Conservation (phyloP, 2,888 invertebrate species). For the Tenthredo scrophulariae region DNA sequence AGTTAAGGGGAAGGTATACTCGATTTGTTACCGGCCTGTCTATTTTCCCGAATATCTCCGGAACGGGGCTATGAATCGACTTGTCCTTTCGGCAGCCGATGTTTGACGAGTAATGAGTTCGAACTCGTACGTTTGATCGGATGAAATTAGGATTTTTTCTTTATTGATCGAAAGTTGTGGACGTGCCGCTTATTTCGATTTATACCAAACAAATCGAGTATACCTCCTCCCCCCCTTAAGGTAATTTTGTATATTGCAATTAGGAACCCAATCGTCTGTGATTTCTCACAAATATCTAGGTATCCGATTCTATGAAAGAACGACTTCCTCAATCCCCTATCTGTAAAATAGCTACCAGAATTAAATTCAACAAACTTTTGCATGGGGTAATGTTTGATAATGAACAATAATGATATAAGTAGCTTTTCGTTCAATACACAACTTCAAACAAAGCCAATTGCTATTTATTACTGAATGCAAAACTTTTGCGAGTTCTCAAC, state of each 20-base stretch:
- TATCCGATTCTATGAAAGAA: not conserved
- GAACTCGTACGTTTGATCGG: too few species aligned
- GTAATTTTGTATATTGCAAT: not conserved
- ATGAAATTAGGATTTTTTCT: too few species aligned
- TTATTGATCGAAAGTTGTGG: too few species aligned
- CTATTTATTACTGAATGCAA: not conserved
- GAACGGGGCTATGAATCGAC: too few species aligned
- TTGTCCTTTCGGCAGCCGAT: too few species aligned
- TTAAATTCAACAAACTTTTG: not conserved
- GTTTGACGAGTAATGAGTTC: too few species aligned
- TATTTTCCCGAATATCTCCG: too few species aligned
- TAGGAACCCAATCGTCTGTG: not conserved
- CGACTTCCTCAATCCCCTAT: not conserved
- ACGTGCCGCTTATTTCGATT: too few species aligned
- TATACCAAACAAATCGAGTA: too few species aligned
- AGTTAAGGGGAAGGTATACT: too few species aligned
- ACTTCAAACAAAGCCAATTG: slow-evolving; percentile 14
- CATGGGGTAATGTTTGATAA: not conserved
- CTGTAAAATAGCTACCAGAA: not conserved
- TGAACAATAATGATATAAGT: not conserved
- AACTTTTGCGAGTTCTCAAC: not conserved
- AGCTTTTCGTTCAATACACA: not conserved
- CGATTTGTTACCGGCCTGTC: too few species aligned
- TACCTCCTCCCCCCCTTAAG: too few species aligned
- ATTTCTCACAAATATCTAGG: not conserved